phyloP scores from a whole-genome alignment of 2,888 invertebrate species.

The Bedellia somnulentella region DNA sequence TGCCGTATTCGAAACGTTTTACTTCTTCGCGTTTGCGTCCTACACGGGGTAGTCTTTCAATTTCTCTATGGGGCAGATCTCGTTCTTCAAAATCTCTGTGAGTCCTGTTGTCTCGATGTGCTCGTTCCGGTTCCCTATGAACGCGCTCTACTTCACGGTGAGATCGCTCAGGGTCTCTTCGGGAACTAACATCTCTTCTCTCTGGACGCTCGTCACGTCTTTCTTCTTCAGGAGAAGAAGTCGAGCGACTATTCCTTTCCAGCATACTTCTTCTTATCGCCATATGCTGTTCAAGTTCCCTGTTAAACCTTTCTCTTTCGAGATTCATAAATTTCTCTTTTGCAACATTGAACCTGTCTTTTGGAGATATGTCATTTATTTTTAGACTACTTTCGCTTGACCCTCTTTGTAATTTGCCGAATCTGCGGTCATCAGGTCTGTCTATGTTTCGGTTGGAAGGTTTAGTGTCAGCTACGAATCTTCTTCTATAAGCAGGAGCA shows the following conservation, averaged over 20 bases:
- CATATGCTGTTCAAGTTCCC: slow-evolving; percentile 57
- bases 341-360: slow-evolving; percentile 82
- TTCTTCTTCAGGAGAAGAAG: slow-evolving; percentile 58
- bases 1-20: slow-evolving; percentile 45
- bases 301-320: slow-evolving; percentile 69
- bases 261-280: slow-evolving; percentile 52
- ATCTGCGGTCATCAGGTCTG: slow-evolving; percentile 37
- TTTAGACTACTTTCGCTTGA: slow-evolving; percentile 50
- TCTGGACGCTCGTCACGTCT: slow-evolving; percentile 50
- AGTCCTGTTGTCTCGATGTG: slow-evolving; percentile 23
- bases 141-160: slow-evolving; percentile 18
- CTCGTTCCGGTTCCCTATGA: slow-evolving; percentile 3
- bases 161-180: slow-evolving; percentile 47
- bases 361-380: slow-evolving; percentile 59
- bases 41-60: slow-evolving; percentile 46
- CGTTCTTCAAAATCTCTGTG: slow-evolving; percentile 31
- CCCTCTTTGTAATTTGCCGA: slow-evolving; percentile 40
- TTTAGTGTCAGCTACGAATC: slow-evolving; percentile 51
- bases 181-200: slow-evolving; percentile 39
- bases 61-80: slow-evolving; percentile 36
- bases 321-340: slow-evolving; percentile 83
- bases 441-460: slow-evolving; percentile 47
- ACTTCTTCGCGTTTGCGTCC: slow-evolving; percentile 42
- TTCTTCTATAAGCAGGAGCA: slow-evolving; percentile 38
- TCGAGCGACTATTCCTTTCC: slow-evolving; percentile 53